Conservation (phyloP, 2,113 vertebrate species). For the Hemichromis elongatus region DNA sequence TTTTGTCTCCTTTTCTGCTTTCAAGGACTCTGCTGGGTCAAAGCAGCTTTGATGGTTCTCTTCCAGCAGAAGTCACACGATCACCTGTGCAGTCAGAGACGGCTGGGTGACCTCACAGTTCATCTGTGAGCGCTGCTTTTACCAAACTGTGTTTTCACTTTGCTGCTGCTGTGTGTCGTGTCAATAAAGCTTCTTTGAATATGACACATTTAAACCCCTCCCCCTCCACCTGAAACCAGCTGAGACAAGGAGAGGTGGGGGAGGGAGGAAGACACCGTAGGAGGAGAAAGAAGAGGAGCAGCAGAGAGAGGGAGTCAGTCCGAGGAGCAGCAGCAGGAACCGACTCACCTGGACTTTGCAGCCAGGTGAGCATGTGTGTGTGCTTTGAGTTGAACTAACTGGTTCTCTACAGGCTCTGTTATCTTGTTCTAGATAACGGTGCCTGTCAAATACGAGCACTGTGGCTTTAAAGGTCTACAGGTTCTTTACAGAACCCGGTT, state of each 20-base stretch:
- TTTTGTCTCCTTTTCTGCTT: background rate
- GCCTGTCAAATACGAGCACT: background rate
- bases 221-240: constrained; percentile 19
- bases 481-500: background rate
- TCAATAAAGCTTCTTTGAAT: constrained; percentile 6
- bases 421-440: background rate
- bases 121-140: background rate
- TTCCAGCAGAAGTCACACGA: background rate
- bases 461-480: background rate
- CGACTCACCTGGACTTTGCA: background rate
- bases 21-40: background rate
- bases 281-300: background rate
- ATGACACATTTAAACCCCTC: background rate
- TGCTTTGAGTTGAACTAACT: background rate
- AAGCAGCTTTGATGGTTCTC: background rate
- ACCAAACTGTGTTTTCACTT: background rate
- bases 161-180: background rate
- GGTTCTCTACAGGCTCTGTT: background rate
- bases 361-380: constrained; percentile 4
- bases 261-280: background rate
- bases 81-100: background rate
- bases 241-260: constrained; percentile 22
- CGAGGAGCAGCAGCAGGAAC: background rate
- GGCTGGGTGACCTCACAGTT: background rate
- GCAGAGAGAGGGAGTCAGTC: background rate